These are phyloP conservation scores for Tonatia bakeri DNA, from an alignment of 2,113 vertebrate genomes.

Conservation along the genomic window DNA sequence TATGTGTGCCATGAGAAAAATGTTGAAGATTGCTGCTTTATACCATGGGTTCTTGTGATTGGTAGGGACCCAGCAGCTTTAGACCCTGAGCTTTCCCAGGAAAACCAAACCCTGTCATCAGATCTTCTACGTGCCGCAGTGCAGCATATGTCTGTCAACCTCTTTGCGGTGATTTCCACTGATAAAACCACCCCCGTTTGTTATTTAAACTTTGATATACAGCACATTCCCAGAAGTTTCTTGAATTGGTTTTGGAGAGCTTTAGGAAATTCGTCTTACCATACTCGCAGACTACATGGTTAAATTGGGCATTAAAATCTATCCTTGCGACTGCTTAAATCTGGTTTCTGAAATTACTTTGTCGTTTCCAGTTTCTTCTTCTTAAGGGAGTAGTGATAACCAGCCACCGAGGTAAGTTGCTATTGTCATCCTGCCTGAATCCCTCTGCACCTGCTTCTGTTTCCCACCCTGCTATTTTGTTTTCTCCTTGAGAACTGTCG, in stretches of 20 bases:
- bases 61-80: not conserved
- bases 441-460: not conserved
- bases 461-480: not conserved
- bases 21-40: not conserved
- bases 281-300: not conserved
- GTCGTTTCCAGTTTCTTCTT: not conserved
- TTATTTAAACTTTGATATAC: not conserved
- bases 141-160: not conserved
- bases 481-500: not conserved
- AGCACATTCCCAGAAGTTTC: not conserved
- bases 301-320: not conserved
- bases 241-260: not conserved
- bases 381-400: not conserved
- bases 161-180: not conserved
- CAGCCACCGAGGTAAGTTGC: not conserved
- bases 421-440: not conserved
- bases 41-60: not conserved
- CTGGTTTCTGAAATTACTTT: not conserved
- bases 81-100: not conserved
- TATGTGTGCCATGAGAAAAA: too few relatives aligned
- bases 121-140: not conserved
- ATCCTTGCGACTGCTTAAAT: not conserved
- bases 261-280: not conserved
- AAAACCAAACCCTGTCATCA: not conserved
- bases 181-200: not conserved